Conservation (phyloP, 2,888 invertebrate genomes). For the Nowickia ferox region DNA sequence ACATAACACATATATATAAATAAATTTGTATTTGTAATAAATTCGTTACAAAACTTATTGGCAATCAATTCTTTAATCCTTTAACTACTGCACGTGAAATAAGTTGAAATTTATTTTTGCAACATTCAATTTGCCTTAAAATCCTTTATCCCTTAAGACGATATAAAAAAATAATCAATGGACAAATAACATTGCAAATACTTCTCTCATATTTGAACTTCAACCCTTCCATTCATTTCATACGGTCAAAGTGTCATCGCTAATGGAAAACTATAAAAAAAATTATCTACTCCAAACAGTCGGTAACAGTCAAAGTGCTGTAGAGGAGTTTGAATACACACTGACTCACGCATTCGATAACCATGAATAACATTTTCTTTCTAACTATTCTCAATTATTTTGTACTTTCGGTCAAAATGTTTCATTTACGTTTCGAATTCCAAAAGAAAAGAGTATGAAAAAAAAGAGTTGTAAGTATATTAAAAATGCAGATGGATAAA, state of each 20-base stretch:
- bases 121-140: constrained; percentile 64
- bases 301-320: constrained; percentile 13
- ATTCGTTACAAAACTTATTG: constrained; percentile 39
- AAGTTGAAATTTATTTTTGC: constrained; percentile 51
- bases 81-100: constrained; percentile 50
- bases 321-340: constrained; percentile 13
- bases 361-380: constrained; percentile 42
- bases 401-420: constrained; percentile 57
- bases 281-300: constrained; percentile 68
- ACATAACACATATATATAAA: constrained; percentile 29
- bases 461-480: constrained; percentile 37
- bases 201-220: constrained; percentile 23
- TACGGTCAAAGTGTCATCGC: constrained; percentile 60
- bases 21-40: constrained; percentile 49
- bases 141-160: constrained; percentile 58
- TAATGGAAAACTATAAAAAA: constrained; percentile 66
- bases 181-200: constrained; percentile 43
- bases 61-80: constrained; percentile 63
- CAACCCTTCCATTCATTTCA: constrained; percentile 39
- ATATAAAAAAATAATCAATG: constrained; percentile 28
- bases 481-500: constrained; percentile 46
- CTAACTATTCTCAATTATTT: constrained; percentile 58
- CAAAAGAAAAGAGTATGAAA: neutral
- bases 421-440: constrained; percentile 43
- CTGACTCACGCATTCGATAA: constrained; percentile 48